A percentile compares a stretch with the other conserved stretches of the same genome.
Conservation (phyloP, 2,888 invertebrate species). For the Morpho achilles region DNA sequence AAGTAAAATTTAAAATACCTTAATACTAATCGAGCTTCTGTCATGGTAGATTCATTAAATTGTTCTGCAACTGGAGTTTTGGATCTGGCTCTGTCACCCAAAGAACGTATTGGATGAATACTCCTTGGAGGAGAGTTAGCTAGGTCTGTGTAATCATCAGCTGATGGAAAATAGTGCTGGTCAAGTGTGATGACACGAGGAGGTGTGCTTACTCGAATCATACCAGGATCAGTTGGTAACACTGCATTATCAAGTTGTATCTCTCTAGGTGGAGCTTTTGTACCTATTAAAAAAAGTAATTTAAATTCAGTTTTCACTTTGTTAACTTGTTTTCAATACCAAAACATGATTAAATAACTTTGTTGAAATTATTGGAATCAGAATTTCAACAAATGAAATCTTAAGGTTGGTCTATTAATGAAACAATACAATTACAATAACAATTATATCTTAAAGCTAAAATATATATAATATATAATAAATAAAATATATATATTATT, state of each 20-base stretch:
- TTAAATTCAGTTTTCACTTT: no score
- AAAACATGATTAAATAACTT: no score
- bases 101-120: conserved; percentile 50
- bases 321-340: no score
- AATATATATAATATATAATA: no score
- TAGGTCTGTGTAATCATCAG: conserved; percentile 68
- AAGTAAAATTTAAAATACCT: conserved; percentile 41
- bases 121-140: conserved; percentile 63
- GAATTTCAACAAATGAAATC: no score
- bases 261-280: conserved; percentile 92
- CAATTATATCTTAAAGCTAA: no score
- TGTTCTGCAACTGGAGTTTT: conserved; percentile 55
- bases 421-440: no score
- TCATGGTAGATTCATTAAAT: conserved; percentile 71
- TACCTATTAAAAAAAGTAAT: conserved; percentile 69
- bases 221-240: conserved; percentile 83
- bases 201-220: conserved; percentile 92
- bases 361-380: no score
- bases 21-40: conserved; percentile 66
- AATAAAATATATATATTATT: no score
- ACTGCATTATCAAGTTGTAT: conserved; percentile 91
- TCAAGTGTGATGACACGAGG: conserved; percentile 92
- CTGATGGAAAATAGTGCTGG: conserved; percentile 89
- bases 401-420: no score
- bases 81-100: conserved; percentile 63